Evolutionary conservation across 2,888 invertebrate species (phyloP), one percentile per base, ranked within the genome.

Genomic region (Sphecodes monilicornis): DNA sequence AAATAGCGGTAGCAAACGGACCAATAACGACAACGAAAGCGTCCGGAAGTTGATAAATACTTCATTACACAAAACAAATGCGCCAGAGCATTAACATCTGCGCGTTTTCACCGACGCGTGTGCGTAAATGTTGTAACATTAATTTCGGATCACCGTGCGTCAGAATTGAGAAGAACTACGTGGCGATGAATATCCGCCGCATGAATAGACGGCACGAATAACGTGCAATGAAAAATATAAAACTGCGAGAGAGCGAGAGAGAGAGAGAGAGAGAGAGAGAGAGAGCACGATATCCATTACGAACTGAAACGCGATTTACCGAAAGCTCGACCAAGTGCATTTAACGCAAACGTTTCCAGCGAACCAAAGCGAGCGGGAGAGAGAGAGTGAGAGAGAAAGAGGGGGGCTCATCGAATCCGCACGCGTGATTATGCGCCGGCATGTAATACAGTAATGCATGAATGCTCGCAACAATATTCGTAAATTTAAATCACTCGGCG

Each of bases 401-500:
- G 32, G 0, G 50, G 18, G n/a, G 54, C 72, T 76, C 70, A 71
- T 84, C 78, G 78, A 85, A 85, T 29, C 26, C 46, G 32, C 69
- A 50, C 46, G n/a, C 64, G 73, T 46, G 69, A 85, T 84, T 83
- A 84, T 79, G 76, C 76, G 32, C 57, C 54, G 46, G 22, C 84
- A 64, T 84, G 79, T 79, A 76, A 84, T 66, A 60, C 76, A 64
- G 69, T 76, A 84, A 84, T 72, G 70, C 69, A 57, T 71, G 73
- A 76, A 64, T 76, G 73, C 73, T 46, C 64, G 76, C 46, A 73
- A 79, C 79, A 57, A 85, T 85, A 85, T 84, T 84, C 77, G 77
- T 74, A 71, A 77, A 84, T 84, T 85, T 80, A 85, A 85, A 85
- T 84, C 84, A 84, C 77, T 85, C 71, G 74, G 13, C 74, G 85